Conservation (phyloP, 2,888 invertebrate genomes). For the Troides oblongomaculatus region DNA sequence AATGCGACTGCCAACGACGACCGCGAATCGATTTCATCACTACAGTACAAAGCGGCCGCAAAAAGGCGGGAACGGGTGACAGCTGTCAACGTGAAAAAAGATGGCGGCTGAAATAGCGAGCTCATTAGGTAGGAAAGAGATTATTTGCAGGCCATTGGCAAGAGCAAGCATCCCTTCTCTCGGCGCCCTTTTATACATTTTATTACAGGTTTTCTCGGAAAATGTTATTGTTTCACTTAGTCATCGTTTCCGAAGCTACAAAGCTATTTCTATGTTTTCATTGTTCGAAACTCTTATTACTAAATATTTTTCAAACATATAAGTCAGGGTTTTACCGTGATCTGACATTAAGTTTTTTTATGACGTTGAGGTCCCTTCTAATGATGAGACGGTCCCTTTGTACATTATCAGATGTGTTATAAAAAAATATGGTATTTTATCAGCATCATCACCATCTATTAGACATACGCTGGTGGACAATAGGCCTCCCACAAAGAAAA, state of each 20-base stretch:
- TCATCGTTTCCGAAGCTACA: not conserved
- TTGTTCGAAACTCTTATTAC: no score
- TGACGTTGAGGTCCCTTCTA: no score
- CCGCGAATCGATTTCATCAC: slow-evolving; percentile 21
- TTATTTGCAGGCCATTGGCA: slow-evolving; percentile 11
- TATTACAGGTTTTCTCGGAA: not conserved
- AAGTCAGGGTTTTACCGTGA: no score
- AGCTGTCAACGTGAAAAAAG: slow-evolving; percentile 31
- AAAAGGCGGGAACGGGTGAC: slow-evolving; percentile 31
- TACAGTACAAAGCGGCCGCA: slow-evolving; percentile 19
- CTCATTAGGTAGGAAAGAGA: slow-evolving; percentile 26
- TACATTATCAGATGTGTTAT: no score
- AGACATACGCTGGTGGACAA: no score
- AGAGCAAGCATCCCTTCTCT: slow-evolving; percentile 14
- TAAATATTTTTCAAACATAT: no score
- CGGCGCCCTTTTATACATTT: slow-evolving; percentile 3
- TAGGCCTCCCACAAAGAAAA: no score
- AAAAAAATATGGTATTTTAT: no score
- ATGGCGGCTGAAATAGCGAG: slow-evolving; percentile 21
- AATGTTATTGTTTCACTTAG: not conserved
- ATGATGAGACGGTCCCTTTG: no score
- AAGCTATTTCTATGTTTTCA: not conserved
- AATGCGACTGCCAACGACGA: slow-evolving; percentile 10
- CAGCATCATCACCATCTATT: no score
- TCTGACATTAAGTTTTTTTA: no score